A percentile compares a stretch with the other conserved stretches of the same genome.
phyloP scores from a whole-genome alignment of 2,113 vertebrate genomes.

The Poicephalus gulielmi region DNA sequence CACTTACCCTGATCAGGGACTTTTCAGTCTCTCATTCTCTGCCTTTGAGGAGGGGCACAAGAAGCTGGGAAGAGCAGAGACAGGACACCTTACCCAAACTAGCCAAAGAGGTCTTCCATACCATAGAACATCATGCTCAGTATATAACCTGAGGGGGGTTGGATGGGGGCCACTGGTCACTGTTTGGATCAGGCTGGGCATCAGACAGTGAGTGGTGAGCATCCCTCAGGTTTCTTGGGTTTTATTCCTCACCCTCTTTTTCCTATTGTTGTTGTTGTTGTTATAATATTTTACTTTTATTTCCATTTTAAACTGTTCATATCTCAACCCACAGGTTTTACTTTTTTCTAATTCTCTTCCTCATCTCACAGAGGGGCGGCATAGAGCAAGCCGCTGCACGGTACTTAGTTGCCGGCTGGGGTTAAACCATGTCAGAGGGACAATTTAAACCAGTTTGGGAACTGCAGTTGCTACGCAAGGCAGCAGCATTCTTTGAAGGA shows the following conservation, averaged over 20 bases:
- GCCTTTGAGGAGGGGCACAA: background rate
- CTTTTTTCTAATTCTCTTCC: background rate
- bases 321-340: background rate
- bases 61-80: background rate
- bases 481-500: background rate
- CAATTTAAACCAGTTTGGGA: background rate
- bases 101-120: background rate
- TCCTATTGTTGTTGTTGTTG: background rate
- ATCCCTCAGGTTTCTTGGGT: background rate
- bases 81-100: background rate
- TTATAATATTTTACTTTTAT: background rate
- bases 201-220: background rate
- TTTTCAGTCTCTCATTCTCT: background rate
- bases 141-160: background rate
- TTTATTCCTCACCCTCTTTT: background rate
- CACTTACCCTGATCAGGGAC: background rate
- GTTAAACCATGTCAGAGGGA: background rate
- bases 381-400: background rate
- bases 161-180: background rate
- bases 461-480: background rate
- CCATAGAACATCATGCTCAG: background rate
- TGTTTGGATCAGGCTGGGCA: background rate
- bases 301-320: background rate
- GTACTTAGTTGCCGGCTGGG: background rate
- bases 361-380: background rate